Percentiles rank a stretch among this genome's conserved stretches.
Evolutionary conservation across 2,888 invertebrate species (phyloP).

Genomic region (Taenaris catops): DNA sequence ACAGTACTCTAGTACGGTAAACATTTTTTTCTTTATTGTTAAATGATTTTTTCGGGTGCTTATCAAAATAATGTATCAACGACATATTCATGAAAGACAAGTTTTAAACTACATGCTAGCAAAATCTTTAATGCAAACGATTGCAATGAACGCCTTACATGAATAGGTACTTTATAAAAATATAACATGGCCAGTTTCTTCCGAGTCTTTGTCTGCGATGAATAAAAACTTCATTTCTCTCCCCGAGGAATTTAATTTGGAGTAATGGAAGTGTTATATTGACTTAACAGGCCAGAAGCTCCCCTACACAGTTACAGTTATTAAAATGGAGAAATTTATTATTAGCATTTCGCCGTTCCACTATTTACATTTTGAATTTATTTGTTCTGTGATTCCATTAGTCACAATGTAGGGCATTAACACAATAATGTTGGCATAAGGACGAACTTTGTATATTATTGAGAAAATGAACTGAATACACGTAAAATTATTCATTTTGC

Average conservation of each 20-base stretch:
- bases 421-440: slow-evolving; percentile 48
- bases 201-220: slow-evolving; percentile 54
- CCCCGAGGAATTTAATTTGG: slow-evolving; percentile 79
- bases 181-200: slow-evolving; percentile 52
- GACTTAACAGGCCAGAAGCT: slow-evolving; percentile 78
- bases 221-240: slow-evolving; percentile 77
- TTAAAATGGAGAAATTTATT: slow-evolving; percentile 80
- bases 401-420: slow-evolving; percentile 66
- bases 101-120: too few species aligned
- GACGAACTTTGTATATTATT: slow-evolving; percentile 12
- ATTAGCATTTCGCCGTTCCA: slow-evolving; percentile 73
- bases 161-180: slow-evolving; percentile 10
- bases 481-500: too few species aligned
- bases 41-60: too few species aligned
- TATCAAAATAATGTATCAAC: too few species aligned
- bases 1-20: too few species aligned
- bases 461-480: too few species aligned
- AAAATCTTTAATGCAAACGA: too few species aligned
- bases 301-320: slow-evolving; percentile 76
- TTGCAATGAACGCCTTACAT: too few species aligned
- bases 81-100: too few species aligned
- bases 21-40: too few species aligned
- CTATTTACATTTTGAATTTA: slow-evolving; percentile 79
- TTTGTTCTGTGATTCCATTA: slow-evolving; percentile 78
- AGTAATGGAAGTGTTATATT: slow-evolving; percentile 81